These are phyloP conservation scores for Actinia equina DNA, from an alignment of 64 coral and sea anemone species.

Conservation along the genomic window DNA sequence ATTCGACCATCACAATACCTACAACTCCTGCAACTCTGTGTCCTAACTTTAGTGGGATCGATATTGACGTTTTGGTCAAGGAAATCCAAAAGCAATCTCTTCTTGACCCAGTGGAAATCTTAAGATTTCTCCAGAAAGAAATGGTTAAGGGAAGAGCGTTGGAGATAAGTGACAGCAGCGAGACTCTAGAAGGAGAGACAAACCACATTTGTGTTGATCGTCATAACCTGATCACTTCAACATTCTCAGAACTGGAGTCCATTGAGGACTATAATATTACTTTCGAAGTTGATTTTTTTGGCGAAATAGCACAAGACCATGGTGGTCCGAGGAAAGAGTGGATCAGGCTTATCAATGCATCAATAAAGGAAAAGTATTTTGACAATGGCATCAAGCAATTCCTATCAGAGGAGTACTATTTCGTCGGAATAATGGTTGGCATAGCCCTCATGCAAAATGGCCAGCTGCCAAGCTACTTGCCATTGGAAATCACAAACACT, in stretches of 20 bases:
- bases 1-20: neutral
- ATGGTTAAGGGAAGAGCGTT: slow-evolving; percentile 24
- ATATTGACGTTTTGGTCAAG: neutral
- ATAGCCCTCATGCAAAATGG: slow-evolving; percentile 39
- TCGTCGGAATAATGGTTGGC: slow-evolving; percentile 36
- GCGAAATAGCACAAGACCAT: slow-evolving; percentile 1
- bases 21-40: neutral
- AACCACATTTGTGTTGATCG: slow-evolving; percentile 32
- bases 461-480: neutral
- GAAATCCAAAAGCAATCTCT: neutral
- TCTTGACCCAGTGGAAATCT: slow-evolving; percentile 22
- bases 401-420: slow-evolving; percentile 25
- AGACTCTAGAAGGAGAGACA: neutral
- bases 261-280: slow-evolving; percentile 34
- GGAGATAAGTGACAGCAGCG: neutral
- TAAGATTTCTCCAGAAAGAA: slow-evolving; percentile 23
- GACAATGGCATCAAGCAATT: slow-evolving; percentile 16
- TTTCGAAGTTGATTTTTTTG: slow-evolving; percentile 50
- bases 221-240: slow-evolving; percentile 17
- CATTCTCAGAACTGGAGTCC: slow-evolving; percentile 17
- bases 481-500: neutral
- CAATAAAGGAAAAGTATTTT: slow-evolving; percentile 26
- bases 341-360: slow-evolving; percentile 13
- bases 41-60: neutral
- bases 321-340: slow-evolving; percentile 40